These are phyloP conservation scores for Champsocephalus esox DNA, from an alignment of 2,797 vertebrate species.

Conservation along the genomic window DNA sequence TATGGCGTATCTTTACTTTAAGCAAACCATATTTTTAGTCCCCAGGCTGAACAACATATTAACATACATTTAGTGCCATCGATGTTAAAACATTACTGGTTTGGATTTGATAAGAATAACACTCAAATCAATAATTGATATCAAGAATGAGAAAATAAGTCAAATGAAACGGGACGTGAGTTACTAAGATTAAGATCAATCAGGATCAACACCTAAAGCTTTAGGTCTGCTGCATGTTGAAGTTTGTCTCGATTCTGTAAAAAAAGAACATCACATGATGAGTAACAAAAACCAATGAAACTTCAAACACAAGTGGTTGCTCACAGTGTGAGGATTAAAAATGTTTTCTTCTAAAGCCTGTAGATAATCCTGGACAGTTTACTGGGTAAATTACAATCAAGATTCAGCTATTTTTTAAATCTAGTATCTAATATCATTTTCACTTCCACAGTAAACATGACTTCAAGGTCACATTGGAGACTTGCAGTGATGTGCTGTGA, in stretches of 20 bases:
- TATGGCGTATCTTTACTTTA: background rate
- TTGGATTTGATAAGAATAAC: conserved; percentile 6
- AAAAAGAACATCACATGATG: background rate
- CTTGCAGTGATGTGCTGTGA: conserved; percentile 6
- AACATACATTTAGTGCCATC: background rate
- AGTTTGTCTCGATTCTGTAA: conserved; percentile 75
- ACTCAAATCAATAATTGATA: conserved; percentile 1
- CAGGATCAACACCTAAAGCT: background rate
- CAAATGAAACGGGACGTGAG: background rate
- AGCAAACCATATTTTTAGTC: background rate
- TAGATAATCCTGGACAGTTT: background rate
- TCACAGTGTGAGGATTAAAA: background rate
- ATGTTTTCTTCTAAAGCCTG: background rate
- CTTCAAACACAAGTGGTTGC: background rate
- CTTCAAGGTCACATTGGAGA: conserved; percentile 66
- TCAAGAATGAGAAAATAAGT: conserved; percentile 11
- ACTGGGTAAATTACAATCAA: background rate
- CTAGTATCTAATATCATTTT: conserved; percentile 17
- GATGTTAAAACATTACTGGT: conserved; percentile 2
- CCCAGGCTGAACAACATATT: background rate
- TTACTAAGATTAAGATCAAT: background rate
- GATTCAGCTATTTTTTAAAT: background rate
- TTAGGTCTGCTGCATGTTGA: conserved; percentile 71
- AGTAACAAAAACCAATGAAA: background rate
- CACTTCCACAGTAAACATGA: conserved; percentile 34